Evolutionary conservation across 2,113 vertebrate genomes (phyloP).

Genomic region (Chascanopsetta lugubris): DNA sequence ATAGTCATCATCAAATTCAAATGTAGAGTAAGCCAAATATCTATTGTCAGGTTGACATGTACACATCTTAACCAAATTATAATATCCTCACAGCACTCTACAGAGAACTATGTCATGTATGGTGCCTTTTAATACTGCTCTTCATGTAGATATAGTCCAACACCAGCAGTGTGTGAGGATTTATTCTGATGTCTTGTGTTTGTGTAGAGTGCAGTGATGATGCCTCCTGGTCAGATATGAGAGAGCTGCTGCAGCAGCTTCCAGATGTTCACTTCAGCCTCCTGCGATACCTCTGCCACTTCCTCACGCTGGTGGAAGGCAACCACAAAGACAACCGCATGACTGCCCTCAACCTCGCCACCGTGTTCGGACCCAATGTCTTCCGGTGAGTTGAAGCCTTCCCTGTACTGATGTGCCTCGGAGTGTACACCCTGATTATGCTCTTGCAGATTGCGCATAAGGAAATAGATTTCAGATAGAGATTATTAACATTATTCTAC

Average conservation of each 20-base stretch:
- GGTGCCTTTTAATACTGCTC: no score
- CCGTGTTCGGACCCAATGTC: constrained; percentile 91
- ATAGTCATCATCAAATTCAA: no score
- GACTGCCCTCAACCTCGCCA: constrained; percentile 89
- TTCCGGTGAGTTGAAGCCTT: constrained; percentile 88
- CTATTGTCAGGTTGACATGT: not conserved
- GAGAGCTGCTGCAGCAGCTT: constrained; percentile 83
- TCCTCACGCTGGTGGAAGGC: constrained; percentile 87
- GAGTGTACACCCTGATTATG: no score
- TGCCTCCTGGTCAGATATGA: constrained; percentile 77
- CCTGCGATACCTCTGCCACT: constrained; percentile 89
- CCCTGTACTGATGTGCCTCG: not conserved
- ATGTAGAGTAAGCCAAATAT: no score
- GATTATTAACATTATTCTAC: no score
- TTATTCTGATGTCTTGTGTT: not conserved
- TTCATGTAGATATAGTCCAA: not conserved
- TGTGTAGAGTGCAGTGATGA: constrained; percentile 70
- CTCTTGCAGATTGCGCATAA: no score
- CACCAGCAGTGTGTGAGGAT: not conserved
- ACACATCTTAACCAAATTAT: no score
- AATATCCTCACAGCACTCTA: no score
- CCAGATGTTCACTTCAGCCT: constrained; percentile 86
- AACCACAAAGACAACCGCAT: constrained; percentile 88
- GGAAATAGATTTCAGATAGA: no score
- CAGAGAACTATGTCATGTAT: no score